phyloP scores from a whole-genome alignment of 2,113 vertebrate species.

The Brevimyrus niger region DNA sequence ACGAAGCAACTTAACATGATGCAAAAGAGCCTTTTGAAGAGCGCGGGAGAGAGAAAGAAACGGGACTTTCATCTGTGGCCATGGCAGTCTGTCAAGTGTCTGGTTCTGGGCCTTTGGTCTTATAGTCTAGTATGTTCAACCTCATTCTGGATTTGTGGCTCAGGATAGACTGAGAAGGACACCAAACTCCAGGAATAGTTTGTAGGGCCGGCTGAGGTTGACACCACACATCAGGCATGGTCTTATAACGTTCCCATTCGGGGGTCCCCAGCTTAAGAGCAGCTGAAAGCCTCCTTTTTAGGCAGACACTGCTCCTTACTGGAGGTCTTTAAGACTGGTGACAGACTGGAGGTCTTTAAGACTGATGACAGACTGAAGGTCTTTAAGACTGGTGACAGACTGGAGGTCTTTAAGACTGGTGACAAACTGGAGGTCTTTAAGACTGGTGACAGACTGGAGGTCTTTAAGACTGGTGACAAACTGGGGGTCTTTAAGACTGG shows the following conservation, averaged over 20 bases:
- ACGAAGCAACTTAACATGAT: background rate
- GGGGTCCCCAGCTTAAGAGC: background rate
- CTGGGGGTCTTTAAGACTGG: too few relatives aligned
- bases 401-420: background rate
- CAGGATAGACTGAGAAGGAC: background rate
- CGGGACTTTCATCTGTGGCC: background rate
- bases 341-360: background rate
- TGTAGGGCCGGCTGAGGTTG: background rate
- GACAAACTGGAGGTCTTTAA: too few relatives aligned
- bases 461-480: background rate
- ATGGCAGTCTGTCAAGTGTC: background rate
- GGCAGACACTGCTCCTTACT: background rate
- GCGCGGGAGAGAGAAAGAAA: background rate
- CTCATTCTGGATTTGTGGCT: background rate
- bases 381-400: background rate
- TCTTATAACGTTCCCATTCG: background rate
- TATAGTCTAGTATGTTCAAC: background rate
- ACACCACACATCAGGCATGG: background rate
- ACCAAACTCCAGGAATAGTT: background rate
- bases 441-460: background rate
- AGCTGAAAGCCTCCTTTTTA: background rate
- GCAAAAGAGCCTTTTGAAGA: background rate
- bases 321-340: background rate
- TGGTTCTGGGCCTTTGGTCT: background rate
- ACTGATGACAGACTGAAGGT: too few relatives aligned